These are phyloP conservation scores for Strigamia transsilvanica DNA, from an alignment of 2,888 invertebrate species.

Conservation along the genomic window DNA sequence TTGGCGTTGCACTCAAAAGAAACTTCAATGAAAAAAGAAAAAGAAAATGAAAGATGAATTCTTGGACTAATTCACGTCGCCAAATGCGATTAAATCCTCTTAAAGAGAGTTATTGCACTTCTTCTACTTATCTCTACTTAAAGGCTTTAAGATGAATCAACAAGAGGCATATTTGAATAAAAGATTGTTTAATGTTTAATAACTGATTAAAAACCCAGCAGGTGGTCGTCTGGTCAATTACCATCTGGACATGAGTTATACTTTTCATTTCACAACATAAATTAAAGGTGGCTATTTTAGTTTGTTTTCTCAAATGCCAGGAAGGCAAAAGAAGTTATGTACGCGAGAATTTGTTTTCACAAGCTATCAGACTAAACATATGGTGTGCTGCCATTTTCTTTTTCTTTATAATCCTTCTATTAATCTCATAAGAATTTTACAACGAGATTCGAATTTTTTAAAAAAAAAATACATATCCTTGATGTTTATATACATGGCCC, in stretches of 20 bases:
- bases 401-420: neutral
- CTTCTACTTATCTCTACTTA: neutral
- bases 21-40: slow-evolving; percentile 11
- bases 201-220: too few relatives aligned
- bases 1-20: slow-evolving; percentile 1
- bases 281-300: neutral
- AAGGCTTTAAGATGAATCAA: neutral
- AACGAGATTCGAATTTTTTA: neutral
- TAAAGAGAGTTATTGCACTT: slow-evolving; percentile 3
- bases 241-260: neutral
- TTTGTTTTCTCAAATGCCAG: slow-evolving; percentile 22
- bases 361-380: slow-evolving; percentile 26
- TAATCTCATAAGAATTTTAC: neutral
- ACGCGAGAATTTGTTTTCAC: slow-evolving; percentile 1
- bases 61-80: slow-evolving; percentile 11
- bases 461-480: slow-evolving; percentile 1
- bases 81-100: neutral
- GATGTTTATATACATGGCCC: slow-evolving; percentile 21
- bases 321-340: neutral
- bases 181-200: neutral
- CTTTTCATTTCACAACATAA: neutral
- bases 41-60: neutral
- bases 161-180: neutral
- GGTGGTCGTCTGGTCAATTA: too few relatives aligned
- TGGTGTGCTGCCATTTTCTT: neutral